Evolutionary conservation across 2,888 invertebrate species (phyloP), one percentile per base, ranked within the genome.

Genomic region (Agonopterix subpropinquella): DNA sequence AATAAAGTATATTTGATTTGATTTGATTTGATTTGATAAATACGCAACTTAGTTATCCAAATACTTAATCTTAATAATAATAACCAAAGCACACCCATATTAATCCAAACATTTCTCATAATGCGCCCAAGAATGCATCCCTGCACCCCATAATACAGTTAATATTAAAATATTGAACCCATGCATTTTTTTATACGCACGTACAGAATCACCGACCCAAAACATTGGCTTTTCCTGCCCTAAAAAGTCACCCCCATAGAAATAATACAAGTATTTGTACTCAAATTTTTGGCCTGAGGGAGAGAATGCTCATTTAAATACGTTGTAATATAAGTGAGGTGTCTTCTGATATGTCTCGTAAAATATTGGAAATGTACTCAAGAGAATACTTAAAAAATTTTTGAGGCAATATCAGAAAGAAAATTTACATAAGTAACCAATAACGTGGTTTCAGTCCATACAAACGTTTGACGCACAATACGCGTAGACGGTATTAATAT

Each of bases 131-230:
- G 65, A 73, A 78, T 79, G 80, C 83, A 81, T 63, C 69, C 48
- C 61, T 73, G 73, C 75, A 76, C 80, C 82, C 86, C 69, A 80
- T 77, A 79, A 82, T 73, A 80, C 77, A 76, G 84, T 84, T 85
- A 85, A 87, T 88, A 88, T 86, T 85, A 88, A 88, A 86, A 87
- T 88, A 88, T 88, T 85, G 85, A 82, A 77, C 81, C 80, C 80
- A 77, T 80, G 80, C 82, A 84, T 79, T 87, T 88, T 42, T 82
- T 87, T 88, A 80, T 73, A 70, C 64, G 61, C 58, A 62, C 28
- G 28, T 28, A 28, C 28, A 28, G 28, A 28, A 28, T 28, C 64
- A 70, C 67, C 62, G 70, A 72, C 71, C 69, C 81, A 86, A 81
- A 87, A 88, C 87, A 87, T 86, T 83, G 81, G 76, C 78, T 77